phyloP scores from a whole-genome alignment of 2,888 invertebrate species.

The Spilosoma lubricipeda region DNA sequence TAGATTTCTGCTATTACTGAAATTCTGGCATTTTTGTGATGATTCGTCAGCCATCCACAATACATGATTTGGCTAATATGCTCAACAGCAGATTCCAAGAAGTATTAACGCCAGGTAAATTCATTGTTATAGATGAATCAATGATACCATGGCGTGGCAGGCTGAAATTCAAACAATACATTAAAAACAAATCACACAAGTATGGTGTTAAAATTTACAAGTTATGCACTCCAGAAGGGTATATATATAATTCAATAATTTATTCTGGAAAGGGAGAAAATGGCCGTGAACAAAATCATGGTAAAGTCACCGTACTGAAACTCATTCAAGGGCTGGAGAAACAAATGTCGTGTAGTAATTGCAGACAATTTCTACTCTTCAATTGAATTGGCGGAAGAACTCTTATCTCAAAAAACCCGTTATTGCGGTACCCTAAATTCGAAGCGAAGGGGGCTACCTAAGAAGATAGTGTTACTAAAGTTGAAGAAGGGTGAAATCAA shows the following conservation, averaged over 20 bases:
- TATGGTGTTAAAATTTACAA: constrained; percentile 62
- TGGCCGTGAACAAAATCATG: constrained; percentile 8
- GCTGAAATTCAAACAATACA: constrained; percentile 57
- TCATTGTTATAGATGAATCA: constrained; percentile 50
- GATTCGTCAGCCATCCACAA: constrained; percentile 4
- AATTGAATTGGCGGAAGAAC: constrained; percentile 34
- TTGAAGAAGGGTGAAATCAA: constrained; percentile 30
- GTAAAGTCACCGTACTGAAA: constrained; percentile 26
- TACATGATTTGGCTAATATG: constrained; percentile 9
- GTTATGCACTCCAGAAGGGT: constrained; percentile 44
- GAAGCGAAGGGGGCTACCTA: constrained; percentile 24
- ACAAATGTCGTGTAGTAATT: constrained; percentile 29
- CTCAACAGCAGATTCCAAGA: constrained; percentile 18
- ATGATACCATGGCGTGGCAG: constrained; percentile 52
- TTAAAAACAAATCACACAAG: constrained; percentile 42
- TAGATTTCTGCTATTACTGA: too few relatives aligned
- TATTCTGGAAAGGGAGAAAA: constrained; percentile 32
- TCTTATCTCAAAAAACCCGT: constrained; percentile 40
- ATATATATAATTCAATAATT: constrained; percentile 26
- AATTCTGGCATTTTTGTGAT: too few relatives aligned
- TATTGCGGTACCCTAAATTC: constrained; percentile 42
- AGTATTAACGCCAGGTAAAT: constrained; percentile 39
- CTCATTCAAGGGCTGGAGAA: constrained; percentile 32
- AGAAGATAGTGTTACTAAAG: not conserved
- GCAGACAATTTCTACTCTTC: constrained; percentile 39